Evolutionary conservation across 2,888 invertebrate genomes (phyloP).

Genomic region (Drosophila quasianomalipes): DNA sequence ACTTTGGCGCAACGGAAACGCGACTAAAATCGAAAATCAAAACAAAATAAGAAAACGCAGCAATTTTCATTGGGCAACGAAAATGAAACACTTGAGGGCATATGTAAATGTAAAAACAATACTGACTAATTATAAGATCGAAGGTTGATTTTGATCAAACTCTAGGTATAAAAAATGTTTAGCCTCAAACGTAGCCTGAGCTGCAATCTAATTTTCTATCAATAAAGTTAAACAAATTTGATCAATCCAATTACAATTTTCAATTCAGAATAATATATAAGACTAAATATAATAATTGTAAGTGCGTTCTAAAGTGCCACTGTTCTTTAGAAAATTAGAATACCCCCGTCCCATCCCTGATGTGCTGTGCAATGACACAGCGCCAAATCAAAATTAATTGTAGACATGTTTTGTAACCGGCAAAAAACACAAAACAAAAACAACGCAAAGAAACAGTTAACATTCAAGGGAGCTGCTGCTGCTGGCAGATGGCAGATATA

Average conservation of each 20-base stretch:
- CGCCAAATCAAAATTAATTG: constrained; percentile 45
- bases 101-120: background rate
- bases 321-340: constrained; percentile 8
- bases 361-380: constrained; percentile 51
- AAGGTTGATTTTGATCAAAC: background rate
- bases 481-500: constrained; percentile 30
- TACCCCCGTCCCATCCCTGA: background rate
- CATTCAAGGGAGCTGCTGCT: constrained; percentile 34
- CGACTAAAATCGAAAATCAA: constrained; percentile 35
- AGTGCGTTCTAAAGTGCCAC: background rate
- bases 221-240: background rate
- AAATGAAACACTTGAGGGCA: background rate
- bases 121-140: background rate
- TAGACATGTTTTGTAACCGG: constrained; percentile 75
- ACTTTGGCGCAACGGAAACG: constrained; percentile 73
- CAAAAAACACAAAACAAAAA: constrained; percentile 37
- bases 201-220: background rate
- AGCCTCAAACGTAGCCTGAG: background rate
- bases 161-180: background rate
- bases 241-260: background rate
- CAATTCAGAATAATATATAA: background rate
- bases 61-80: background rate
- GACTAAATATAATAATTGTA: background rate
- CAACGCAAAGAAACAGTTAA: constrained; percentile 58
- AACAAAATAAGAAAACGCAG: constrained; percentile 13